Percentiles rank a stretch among this genome's conserved stretches.
Evolutionary conservation across 2,797 vertebrate species (phyloP).

Genomic region (Chanos chanos): DNA sequence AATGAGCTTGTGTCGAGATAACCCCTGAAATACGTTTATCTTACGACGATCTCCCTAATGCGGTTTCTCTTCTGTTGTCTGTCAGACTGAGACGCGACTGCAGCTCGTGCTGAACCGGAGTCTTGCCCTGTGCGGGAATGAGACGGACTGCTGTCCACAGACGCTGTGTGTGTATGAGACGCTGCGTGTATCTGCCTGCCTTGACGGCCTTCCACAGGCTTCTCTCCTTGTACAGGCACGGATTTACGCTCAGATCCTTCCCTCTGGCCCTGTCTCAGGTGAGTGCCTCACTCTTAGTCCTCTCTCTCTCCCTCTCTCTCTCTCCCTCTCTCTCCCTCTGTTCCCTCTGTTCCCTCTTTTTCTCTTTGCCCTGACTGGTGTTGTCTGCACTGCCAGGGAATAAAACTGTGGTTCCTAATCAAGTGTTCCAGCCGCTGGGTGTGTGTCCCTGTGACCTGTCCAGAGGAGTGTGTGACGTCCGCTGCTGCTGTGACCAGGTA

Average conservation of each 20-base stretch:
- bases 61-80: not conserved
- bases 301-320: not conserved
- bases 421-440: constrained; percentile 86
- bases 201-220: constrained; percentile 52
- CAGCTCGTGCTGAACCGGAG: constrained; percentile 64
- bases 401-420: constrained; percentile 79
- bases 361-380: not conserved
- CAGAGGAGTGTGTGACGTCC: constrained; percentile 75
- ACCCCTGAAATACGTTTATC: too few relatives aligned
- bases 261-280: constrained; percentile 70
- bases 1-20: too few relatives aligned
- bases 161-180: constrained; percentile 77
- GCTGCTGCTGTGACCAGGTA: constrained; percentile 94
- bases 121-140: constrained; percentile 67
- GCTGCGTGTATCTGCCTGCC: constrained; percentile 80
- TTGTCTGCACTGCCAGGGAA: constrained; percentile 67
- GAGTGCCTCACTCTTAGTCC: constrained; percentile 38
- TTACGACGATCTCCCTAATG: too few relatives aligned
- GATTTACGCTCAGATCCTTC: constrained; percentile 73
- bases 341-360: too few relatives aligned
- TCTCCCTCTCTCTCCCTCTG: not conserved
- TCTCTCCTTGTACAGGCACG: constrained; percentile 81
- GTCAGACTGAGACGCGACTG: constrained; percentile 52
- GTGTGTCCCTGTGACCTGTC: constrained; percentile 89
- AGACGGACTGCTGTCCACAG: constrained; percentile 68